A percentile compares a stretch with the other conserved stretches of the same genome.
These are phyloP conservation scores for Thamnaconus septentrionalis DNA, from an alignment of 2,113 vertebrate species.

Conservation along the genomic window DNA sequence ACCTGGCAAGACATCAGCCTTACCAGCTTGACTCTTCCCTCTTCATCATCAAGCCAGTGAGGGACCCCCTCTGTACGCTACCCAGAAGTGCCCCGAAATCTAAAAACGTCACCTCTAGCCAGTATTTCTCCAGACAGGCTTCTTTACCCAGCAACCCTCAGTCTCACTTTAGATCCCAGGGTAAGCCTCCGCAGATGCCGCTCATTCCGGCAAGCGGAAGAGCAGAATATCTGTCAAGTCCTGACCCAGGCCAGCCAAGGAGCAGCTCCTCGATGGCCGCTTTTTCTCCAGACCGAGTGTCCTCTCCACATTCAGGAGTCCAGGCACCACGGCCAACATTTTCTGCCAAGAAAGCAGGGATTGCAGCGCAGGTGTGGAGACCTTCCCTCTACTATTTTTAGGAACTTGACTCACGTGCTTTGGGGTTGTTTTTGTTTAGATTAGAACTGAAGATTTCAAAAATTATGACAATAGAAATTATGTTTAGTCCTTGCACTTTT, in stretches of 20 bases:
- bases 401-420: constrained; percentile 14
- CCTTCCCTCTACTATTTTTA: constrained; percentile 86
- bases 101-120: constrained; percentile 58
- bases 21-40: constrained; percentile 90
- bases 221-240: constrained; percentile 34
- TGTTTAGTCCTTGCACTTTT: no score
- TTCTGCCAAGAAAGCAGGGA: constrained; percentile 89
- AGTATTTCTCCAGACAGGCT: constrained; percentile 69
- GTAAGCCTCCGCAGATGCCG: constrained; percentile 70
- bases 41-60: constrained; percentile 87
- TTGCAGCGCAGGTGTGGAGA: constrained; percentile 97
- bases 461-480: neutral
- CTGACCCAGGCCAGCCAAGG: constrained; percentile 49
- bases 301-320: constrained; percentile 76
- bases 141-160: constrained; percentile 76
- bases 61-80: constrained; percentile 76
- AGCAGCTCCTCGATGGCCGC: constrained; percentile 72
- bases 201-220: constrained; percentile 50
- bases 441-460: neutral
- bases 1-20: constrained; percentile 85
- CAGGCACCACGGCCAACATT: constrained; percentile 91
- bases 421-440: neutral
- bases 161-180: constrained; percentile 71
- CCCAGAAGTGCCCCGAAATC: constrained; percentile 81
- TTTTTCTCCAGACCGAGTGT: constrained; percentile 73